Evolutionary conservation across 2,113 vertebrate genomes (phyloP), one percentile per base, ranked within the genome.

Genomic region (Hippocampus mohnikei): DNA sequence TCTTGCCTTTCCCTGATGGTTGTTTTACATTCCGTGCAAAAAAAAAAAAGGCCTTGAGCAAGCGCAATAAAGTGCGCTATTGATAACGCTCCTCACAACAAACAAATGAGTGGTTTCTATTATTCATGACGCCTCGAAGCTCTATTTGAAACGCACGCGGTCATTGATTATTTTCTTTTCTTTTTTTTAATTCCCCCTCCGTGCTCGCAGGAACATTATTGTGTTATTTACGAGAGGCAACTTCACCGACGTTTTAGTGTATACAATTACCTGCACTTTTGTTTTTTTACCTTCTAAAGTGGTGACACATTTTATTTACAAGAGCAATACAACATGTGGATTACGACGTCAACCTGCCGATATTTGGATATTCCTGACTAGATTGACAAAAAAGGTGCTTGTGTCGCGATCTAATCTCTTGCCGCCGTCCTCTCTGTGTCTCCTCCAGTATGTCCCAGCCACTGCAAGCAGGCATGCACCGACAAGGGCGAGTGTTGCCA

Each of bases 401-500:
- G 33, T 7, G 33, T 29, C 27, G 11, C 11, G 4, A 27, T 13
- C 71, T 83, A 50, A 78, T 62, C 42, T 70, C 60, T 69, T 65
- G 42, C n/a, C 42, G 67, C 7, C 21, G 2, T 65, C 71, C 42
- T 80, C 15, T 81, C 67, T 90, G 55, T 87, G 2, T 88, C 82
- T 82, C 41, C 63, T 72, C 62, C 92, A 98, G 97, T 95, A 69
- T 99, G 97, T 87, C 95, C 95, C 0, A 89, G 90, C 3, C 84
- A 87, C 0, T 99, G 97, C 58, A 95, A 93, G 63, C 94, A 94
- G 0, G 94, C 95, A 0, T 99, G 97, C 56, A 96, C 94, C 0
- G 93, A 96, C 79, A 79, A 78, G 15, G 94, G 92, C 0, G 93
- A 96, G 84, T 99, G 97, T 40, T 99, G 97, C 88, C 96, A 98